These are phyloP conservation scores for Eumerus sabulonum DNA, from an alignment of 2,888 invertebrate species.

Conservation along the genomic window DNA sequence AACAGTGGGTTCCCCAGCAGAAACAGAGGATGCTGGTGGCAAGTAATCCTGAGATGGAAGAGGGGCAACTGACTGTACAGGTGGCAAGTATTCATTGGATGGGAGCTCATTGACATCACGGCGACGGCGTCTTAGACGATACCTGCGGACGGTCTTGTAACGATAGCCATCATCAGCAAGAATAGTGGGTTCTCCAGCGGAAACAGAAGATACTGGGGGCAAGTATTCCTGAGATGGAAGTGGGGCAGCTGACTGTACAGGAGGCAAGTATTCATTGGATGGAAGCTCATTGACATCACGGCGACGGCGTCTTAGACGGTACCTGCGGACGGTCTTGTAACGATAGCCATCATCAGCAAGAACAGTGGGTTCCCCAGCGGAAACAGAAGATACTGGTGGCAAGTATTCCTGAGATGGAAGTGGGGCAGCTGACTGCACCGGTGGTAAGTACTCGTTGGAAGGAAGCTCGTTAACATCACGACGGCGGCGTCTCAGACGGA, in stretches of 20 bases:
- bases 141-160: constrained; percentile 72
- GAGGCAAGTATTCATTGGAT: constrained; percentile 69
- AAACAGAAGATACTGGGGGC: too few species aligned
- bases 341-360: constrained; percentile 75
- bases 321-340: constrained; percentile 75
- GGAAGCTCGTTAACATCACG: constrained; percentile 73
- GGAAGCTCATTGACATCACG: constrained; percentile 73
- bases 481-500: constrained; percentile 68
- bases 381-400: constrained; percentile 66
- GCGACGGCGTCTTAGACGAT: constrained; percentile 68
- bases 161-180: constrained; percentile 70
- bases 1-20: constrained; percentile 49
- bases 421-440: constrained; percentile 61
- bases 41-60: constrained; percentile 57
- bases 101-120: constrained; percentile 73
- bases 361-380: constrained; percentile 49
- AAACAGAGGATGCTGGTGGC: constrained; percentile 66
- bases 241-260: too few species aligned
- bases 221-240: constrained; percentile 31
- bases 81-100: constrained; percentile 71
- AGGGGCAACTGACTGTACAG: constrained; percentile 60
- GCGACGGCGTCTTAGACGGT: constrained; percentile 72
- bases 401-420: constrained; percentile 57
- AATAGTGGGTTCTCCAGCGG: constrained; percentile 49
- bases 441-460: constrained; percentile 71